These are phyloP conservation scores for Pseudochirops corinnae DNA, from an alignment of 2,797 vertebrate species.

Conservation along the genomic window DNA sequence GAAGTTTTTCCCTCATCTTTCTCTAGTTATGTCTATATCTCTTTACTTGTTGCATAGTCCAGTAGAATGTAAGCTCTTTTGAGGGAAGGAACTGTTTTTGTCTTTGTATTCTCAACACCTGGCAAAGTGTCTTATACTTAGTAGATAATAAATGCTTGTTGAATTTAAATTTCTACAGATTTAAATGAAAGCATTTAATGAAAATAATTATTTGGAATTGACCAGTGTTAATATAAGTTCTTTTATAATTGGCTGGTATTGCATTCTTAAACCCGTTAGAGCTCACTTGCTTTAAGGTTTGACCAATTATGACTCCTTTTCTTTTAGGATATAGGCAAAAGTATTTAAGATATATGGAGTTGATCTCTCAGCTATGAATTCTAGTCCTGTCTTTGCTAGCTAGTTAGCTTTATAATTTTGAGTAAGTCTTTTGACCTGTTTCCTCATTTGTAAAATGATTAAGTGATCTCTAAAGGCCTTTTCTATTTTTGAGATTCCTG, in stretches of 20 bases:
- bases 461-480: neutral
- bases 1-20: neutral
- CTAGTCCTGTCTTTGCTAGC: neutral
- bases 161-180: neutral
- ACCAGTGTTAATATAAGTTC: neutral
- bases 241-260: neutral
- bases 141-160: neutral
- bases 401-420: neutral
- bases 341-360: neutral
- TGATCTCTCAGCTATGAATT: neutral
- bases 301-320: neutral
- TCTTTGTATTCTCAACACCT: neutral
- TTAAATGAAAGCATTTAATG: neutral
- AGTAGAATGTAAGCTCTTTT: neutral
- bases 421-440: neutral
- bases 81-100: neutral
- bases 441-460: neutral
- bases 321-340: neutral
- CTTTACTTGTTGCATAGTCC: neutral
- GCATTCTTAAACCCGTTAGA: neutral
- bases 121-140: neutral
- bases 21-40: neutral
- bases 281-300: neutral
- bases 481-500: neutral
- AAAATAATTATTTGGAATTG: neutral